Base-by-base conservation (phyloP, 2,888 invertebrate genomes). In the Brachyopa scutellaris region DNA sequence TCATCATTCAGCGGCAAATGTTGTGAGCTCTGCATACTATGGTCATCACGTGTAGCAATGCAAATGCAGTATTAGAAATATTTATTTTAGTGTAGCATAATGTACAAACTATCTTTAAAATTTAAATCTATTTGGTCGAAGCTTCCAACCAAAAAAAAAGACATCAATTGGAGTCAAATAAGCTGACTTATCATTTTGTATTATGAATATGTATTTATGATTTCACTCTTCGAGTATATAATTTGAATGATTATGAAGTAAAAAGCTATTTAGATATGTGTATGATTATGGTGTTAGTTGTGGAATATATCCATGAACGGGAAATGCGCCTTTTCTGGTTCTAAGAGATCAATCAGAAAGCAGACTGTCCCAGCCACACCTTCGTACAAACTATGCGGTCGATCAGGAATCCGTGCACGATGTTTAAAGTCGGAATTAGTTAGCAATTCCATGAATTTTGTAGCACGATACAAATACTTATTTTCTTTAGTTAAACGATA, bases 291-390 rank as follows among this genome's bases (percentile, higher is more conserved):
- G 2, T 42, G 61, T 82, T 61, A 82, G 26, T 82, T 61, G 66
- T 89, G 89, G 76, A 90, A 90, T 62, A 96, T 92, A 92, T 96
- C 95, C 91, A 95, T 94, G 87, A 97, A 96, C 0, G 97, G 97
- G 89, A 97, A 97, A 87, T 93, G 92, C 2, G 97, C 95, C 76
- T 92, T 92, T 19, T 94, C 92, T 4, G 96, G 96, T 53, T 93
- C 90, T 0, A 95, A 89, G 1, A 97, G 90, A 91, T 97, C 97
- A 6, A 93, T 92, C 59, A 97, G 90, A 88, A 93, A 97, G 87
- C 97, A 97, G 6, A 95, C 94, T 0, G 97, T 95, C 1, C 97
- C 97, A 7, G 97, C 96, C 66, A 94, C 92, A 1, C 97, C 97
- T 91, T 97, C 97, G 89, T 94, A 89, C 85, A 98, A 91, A 87